Evolutionary conservation across 2,113 vertebrate species (phyloP).

Genomic region (Corythoichthys haematopterus): DNA sequence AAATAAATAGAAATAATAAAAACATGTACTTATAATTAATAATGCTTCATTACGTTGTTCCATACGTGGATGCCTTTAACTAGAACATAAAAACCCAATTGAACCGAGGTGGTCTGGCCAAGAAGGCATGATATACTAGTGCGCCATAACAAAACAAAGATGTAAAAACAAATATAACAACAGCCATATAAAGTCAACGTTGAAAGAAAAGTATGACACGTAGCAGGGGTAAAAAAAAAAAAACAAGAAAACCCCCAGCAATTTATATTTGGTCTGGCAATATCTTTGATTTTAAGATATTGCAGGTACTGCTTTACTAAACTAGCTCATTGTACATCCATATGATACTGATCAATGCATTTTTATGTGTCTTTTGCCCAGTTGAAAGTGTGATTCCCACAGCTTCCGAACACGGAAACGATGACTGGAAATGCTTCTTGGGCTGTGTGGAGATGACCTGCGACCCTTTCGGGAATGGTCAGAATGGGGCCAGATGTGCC

Average conservation of each 20-base stretch:
- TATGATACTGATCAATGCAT: not conserved
- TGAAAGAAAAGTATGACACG: too few species aligned
- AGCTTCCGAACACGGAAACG: constrained; percentile 17
- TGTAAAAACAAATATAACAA: too few species aligned
- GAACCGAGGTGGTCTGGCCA: not conserved
- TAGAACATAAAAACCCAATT: not conserved
- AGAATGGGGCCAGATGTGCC: constrained; percentile 98
- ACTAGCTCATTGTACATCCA: not conserved
- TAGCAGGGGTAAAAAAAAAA: too few species aligned
- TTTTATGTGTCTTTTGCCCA: not conserved
- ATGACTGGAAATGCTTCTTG: constrained; percentile 51
- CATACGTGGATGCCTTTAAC: not conserved
- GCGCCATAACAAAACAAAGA: too few species aligned
- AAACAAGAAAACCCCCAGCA: too few species aligned
- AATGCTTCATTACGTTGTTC: not conserved
- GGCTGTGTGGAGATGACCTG: constrained; percentile 63
- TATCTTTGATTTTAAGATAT: not conserved
- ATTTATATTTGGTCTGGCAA: not conserved
- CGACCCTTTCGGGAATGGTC: constrained; percentile 63
- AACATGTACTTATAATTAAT: not conserved
- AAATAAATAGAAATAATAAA: not conserved
- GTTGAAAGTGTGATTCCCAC: constrained; percentile 21
- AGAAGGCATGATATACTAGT: too few species aligned
- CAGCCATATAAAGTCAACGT: too few species aligned
- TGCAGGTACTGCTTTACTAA: not conserved